Base-by-base conservation (phyloP, 1,140 invertebrate species). In the Psix sp. region DNA sequence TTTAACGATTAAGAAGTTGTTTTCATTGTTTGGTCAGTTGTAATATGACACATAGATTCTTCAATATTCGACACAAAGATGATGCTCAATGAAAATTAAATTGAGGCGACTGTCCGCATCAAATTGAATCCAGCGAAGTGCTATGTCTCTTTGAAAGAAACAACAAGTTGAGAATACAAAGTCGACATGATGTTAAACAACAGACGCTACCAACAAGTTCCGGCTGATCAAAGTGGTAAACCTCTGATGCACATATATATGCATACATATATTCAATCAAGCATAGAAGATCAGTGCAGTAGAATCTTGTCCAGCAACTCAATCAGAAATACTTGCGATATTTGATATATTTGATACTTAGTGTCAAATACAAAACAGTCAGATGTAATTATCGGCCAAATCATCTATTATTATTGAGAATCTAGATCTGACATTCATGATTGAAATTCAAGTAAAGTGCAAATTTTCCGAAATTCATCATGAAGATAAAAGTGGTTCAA, bases 201-300 rank as follows among this genome's bases (percentile, higher is more conserved):
- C 51, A 67, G 43, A 67, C 43, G 51, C 62, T 66, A 42, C 62
- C 43, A 40, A 63, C 49, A 63, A 74, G 71, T 74, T 74, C 71
- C 71, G 71, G 71, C 57, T 74, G 62, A 74, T 68, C 71, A 74
- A 74, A 63, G 72, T 74, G 63, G 72, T 68, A 45, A 59, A 35
- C 45, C 59, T 56, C 49, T 9, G 36, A 67, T 74, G 49, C 67
- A 71, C 52, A 46, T 54, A 59, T 40, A 63, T 40, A 66, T 54
- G 54, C 40, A 66, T 66, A 71, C 59, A 71, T 39, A 45, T 71
- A 36, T 49, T 40, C 49, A 36, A 43, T 20, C 7, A 35, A 36
- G 57, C 52, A 68, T 74, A 74, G 68, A 74, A 74, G 63, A 74
- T 68, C 51, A 49, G 71, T 62, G 63, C 63, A 74, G 60, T 73